Evolutionary conservation across 2,113 vertebrate genomes (phyloP).

Genomic region (Chascanopsetta lugubris): DNA sequence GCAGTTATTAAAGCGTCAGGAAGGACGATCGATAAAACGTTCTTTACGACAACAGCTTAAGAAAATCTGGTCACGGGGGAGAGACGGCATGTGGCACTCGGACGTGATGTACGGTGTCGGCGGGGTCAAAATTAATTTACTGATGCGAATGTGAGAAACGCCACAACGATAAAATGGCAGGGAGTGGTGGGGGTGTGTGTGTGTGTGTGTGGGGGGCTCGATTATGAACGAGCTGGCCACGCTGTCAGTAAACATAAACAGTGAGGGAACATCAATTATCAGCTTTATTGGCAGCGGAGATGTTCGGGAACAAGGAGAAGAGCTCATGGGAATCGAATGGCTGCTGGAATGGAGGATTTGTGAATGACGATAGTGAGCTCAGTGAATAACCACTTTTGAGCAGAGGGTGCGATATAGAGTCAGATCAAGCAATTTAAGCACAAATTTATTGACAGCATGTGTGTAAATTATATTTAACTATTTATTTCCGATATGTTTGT

Average conservation of each 20-base stretch:
- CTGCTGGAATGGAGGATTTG: conserved; percentile 32
- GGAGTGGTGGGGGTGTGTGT: no score
- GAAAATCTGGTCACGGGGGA: conserved; percentile 61
- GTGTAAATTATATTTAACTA: no score
- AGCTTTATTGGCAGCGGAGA: conserved; percentile 66
- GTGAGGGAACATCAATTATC: conserved; percentile 72
- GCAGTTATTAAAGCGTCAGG: conserved; percentile 75
- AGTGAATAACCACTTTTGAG: conserved; percentile 35
- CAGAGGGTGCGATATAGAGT: conserved; percentile 22
- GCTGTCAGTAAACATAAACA: conserved; percentile 72
- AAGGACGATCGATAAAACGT: conserved; percentile 78
- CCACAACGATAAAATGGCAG: conserved; percentile 66
- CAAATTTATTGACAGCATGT: background rate
- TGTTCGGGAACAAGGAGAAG: conserved; percentile 37
- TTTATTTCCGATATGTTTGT: no score
- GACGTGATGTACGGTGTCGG: conserved; percentile 63
- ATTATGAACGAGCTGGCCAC: conserved; percentile 67
- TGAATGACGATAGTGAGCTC: conserved; percentile 40
- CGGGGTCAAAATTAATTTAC: conserved; percentile 79
- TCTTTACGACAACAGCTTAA: conserved; percentile 77
- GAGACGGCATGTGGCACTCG: conserved; percentile 53
- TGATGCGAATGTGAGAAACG: conserved; percentile 70
- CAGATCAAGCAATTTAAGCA: conserved; percentile 9
- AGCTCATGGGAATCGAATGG: conserved; percentile 61
- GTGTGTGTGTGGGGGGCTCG: no score